Conservation (phyloP, 2,888 invertebrate genomes). For the Crossocerus cetratus region DNA sequence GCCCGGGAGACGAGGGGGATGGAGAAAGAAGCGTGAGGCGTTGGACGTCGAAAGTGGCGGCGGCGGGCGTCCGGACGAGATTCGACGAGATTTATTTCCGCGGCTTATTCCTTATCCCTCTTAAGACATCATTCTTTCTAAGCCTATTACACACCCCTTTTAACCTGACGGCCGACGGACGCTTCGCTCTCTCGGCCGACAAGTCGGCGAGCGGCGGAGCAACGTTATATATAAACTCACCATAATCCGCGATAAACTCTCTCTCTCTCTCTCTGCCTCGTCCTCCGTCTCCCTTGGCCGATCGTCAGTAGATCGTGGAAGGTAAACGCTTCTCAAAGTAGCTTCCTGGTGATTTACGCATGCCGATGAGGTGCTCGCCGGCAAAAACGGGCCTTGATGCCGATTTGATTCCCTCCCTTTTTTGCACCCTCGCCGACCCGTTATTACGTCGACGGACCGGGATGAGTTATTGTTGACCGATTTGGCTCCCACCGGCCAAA, state of each 20-base stretch:
- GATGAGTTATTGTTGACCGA: background rate
- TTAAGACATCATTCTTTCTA: slow-evolving; percentile 56
- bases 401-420: background rate
- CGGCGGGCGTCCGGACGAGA: slow-evolving; percentile 7
- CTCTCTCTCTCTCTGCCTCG: background rate
- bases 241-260: slow-evolving; percentile 25
- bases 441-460: background rate
- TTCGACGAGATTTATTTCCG: slow-evolving; percentile 54
- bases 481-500: background rate
- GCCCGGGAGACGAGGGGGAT: too few species aligned
- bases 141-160: slow-evolving; percentile 56
- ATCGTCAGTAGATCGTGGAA: slow-evolving; percentile 21
- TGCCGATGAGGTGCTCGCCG: background rate
- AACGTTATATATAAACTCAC: slow-evolving; percentile 29
- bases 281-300: background rate
- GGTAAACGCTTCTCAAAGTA: slow-evolving; percentile 21
- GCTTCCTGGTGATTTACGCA: slow-evolving; percentile 21
- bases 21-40: too few species aligned
- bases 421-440: background rate
- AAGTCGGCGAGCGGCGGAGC: slow-evolving; percentile 10
- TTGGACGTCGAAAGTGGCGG: slow-evolving; percentile 9
- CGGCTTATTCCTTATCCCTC: slow-evolving; percentile 54
- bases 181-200: background rate
- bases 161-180: slow-evolving; percentile 39
- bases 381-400: background rate